Percentiles rank a stretch among this genome's conserved stretches.
Conservation (phyloP, 2,888 invertebrate species). For the Zootermopsis nevadensis region DNA sequence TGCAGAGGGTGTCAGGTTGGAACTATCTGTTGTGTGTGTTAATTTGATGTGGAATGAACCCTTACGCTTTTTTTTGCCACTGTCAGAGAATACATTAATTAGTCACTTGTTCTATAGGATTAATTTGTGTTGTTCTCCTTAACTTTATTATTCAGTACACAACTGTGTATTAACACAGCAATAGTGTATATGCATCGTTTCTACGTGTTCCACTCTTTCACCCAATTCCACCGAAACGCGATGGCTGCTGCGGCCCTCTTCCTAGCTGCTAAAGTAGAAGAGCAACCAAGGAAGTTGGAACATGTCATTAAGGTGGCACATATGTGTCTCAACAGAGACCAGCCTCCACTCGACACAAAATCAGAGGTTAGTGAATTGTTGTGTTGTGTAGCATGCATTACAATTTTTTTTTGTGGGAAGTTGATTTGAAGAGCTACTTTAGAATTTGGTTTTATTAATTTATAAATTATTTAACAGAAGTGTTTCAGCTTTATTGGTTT, state of each 20-base stretch:
- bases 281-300: slow-evolving; percentile 97
- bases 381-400: too few species aligned
- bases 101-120: too few species aligned
- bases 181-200: slow-evolving; percentile 99
- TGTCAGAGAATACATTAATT: too few species aligned
- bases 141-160: slow-evolving; percentile 70
- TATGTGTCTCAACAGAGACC: slow-evolving; percentile 80
- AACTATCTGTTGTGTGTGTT: too few species aligned
- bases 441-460: too few species aligned
- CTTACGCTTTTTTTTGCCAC: too few species aligned
- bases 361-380: slow-evolving; percentile 72
- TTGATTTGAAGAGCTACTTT: too few species aligned
- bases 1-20: too few species aligned
- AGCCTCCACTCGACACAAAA: slow-evolving; percentile 72
- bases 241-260: slow-evolving; percentile 96
- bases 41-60: too few species aligned
- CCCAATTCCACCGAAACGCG: slow-evolving; percentile 92
- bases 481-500: too few species aligned
- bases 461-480: too few species aligned
- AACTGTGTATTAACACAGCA: slow-evolving; percentile 98
- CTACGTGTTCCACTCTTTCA: slow-evolving; percentile 98
- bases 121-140: slow-evolving; percentile 56
- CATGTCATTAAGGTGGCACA: slow-evolving; percentile 95
- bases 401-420: too few species aligned
- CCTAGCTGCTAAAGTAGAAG: slow-evolving; percentile 98